Percentiles rank a stretch among this genome's conserved stretches.
Evolutionary conservation across 2,797 vertebrate genomes (phyloP).

Genomic region (Epinephelus awoara): DNA sequence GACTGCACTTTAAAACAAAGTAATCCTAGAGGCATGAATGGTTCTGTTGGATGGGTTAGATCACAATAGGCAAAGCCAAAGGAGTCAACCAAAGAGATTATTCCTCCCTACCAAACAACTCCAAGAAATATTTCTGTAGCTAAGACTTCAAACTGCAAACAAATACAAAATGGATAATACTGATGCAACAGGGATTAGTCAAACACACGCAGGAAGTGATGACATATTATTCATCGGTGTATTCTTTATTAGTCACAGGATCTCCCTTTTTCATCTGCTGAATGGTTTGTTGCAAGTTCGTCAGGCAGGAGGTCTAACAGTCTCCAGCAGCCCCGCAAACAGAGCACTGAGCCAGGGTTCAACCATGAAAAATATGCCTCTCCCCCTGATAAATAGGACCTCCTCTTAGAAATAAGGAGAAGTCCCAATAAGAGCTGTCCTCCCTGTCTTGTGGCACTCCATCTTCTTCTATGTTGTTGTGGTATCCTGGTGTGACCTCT

Average conservation of each 20-base stretch:
- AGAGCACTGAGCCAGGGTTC: slow-evolving; percentile 41
- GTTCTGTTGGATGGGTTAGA: neutral
- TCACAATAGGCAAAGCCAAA: neutral
- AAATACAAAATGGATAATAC: slow-evolving; percentile 36
- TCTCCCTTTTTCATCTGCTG: slow-evolving; percentile 38
- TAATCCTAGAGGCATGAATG: neutral
- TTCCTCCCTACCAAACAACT: slow-evolving; percentile 5
- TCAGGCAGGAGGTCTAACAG: slow-evolving; percentile 30
- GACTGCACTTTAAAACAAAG: neutral
- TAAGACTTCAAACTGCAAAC: slow-evolving; percentile 38
- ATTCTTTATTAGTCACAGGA: slow-evolving; percentile 50
- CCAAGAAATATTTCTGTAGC: slow-evolving; percentile 29
- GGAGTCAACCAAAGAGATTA: slow-evolving; percentile 6
- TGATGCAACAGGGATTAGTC: slow-evolving; percentile 48
- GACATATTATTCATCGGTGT: slow-evolving; percentile 51
- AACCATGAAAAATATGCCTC: slow-evolving; percentile 51
- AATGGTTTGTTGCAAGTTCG: slow-evolving; percentile 28
- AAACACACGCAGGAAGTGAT: slow-evolving; percentile 32
- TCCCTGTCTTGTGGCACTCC: slow-evolving; percentile 11
- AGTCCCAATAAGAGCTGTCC: neutral
- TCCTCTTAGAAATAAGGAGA: slow-evolving; percentile 51
- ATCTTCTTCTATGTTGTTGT: slow-evolving; percentile 32
- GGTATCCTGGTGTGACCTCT: slow-evolving; percentile 25
- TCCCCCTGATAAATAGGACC: slow-evolving; percentile 55
- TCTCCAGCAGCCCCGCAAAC: slow-evolving; percentile 39